Percentiles rank a stretch among this genome's conserved stretches.
Conservation (phyloP, 2,888 invertebrate genomes). For the Meteorus colon region DNA sequence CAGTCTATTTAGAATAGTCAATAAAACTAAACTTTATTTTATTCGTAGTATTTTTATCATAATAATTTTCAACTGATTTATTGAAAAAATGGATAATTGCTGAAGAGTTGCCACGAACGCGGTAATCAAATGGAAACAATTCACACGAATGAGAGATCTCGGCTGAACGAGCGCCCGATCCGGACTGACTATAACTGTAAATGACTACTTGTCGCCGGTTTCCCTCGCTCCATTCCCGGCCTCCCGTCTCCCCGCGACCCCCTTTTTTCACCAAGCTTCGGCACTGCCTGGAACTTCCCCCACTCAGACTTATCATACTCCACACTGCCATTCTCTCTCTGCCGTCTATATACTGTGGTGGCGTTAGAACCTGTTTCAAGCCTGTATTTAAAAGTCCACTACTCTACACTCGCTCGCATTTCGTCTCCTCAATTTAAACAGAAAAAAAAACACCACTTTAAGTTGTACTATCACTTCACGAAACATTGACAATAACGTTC, state of each 20-base stretch:
- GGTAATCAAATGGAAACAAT: constrained; percentile 18
- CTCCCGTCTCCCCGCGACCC: constrained; percentile 1
- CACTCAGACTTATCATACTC: constrained; percentile 28
- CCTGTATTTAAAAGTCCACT: constrained; percentile 39
- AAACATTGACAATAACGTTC: no score
- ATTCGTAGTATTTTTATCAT: not conserved
- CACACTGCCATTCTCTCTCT: constrained; percentile 31
- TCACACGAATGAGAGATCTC: constrained; percentile 58
- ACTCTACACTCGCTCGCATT: constrained; percentile 32
- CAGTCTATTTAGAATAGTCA: not conserved
- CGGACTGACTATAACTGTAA: constrained; percentile 74
- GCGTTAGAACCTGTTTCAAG: constrained; percentile 53
- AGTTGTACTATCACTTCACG: no score
- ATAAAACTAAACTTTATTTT: not conserved
- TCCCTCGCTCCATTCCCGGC: constrained; percentile 22
- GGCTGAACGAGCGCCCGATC: constrained; percentile 72
- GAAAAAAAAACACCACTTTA: not conserved
- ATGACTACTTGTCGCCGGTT: constrained; percentile 71
- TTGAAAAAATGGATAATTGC: not conserved
- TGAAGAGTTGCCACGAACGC: not conserved
- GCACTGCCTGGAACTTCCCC: constrained; percentile 37
- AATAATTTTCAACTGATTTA: not conserved
- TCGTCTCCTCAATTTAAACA: not conserved
- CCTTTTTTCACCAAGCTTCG: constrained; percentile 22
- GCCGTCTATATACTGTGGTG: not conserved